A percentile compares a stretch with the other conserved stretches of the same genome.
These are phyloP conservation scores for Neuroterus valhalla DNA, from an alignment of 1,140 invertebrate genomes.

Conservation along the genomic window DNA sequence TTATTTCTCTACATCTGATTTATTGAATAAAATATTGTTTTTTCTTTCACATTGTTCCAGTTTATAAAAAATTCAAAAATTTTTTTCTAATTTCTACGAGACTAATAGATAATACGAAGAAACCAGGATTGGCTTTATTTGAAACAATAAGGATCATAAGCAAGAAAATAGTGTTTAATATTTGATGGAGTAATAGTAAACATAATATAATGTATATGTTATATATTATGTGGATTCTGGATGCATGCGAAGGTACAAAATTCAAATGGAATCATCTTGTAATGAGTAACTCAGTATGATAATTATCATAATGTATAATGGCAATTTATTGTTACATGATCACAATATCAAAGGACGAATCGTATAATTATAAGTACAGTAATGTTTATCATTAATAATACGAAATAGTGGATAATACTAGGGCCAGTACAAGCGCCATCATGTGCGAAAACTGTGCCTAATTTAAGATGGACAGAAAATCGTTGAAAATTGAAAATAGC, in stretches of 20 bases:
- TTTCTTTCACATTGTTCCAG: too few species aligned
- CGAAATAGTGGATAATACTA: conserved; percentile 24
- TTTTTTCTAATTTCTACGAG: too few species aligned
- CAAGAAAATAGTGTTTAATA: too few species aligned
- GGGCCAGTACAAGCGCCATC: not conserved
- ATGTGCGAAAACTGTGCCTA: not conserved
- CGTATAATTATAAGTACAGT: not conserved
- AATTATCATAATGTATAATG: not conserved
- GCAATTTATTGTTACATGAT: conserved; percentile 20
- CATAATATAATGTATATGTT: too few species aligned
- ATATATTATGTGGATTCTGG: not conserved
- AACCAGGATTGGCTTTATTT: too few species aligned
- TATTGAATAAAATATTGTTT: too few species aligned
- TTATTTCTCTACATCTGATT: too few species aligned
- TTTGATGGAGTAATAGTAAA: too few species aligned
- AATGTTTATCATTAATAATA: conserved; percentile 17
- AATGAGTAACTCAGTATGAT: not conserved
- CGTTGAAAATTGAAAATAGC: not conserved
- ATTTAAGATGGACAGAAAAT: not conserved
- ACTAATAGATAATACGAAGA: too few species aligned
- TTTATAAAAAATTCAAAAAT: too few species aligned
- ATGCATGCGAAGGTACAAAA: not conserved
- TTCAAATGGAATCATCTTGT: not conserved
- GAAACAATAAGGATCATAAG: too few species aligned
- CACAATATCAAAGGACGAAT: conserved; percentile 10